These are phyloP conservation scores for Helicoverpa zea DNA, from an alignment of 1,140 invertebrate species.

Conservation along the genomic window DNA sequence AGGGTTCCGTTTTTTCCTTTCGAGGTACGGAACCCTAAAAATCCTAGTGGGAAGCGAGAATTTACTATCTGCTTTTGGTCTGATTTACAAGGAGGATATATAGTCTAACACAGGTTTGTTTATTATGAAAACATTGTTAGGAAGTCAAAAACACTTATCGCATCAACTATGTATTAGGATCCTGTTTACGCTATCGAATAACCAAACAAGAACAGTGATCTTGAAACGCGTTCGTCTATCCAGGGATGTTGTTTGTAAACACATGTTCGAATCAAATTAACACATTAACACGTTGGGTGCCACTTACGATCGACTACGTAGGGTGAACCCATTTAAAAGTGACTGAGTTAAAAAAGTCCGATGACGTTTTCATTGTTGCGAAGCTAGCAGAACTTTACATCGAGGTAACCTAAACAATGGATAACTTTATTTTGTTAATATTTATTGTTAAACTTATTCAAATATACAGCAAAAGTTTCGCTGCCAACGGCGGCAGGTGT, in stretches of 20 bases:
- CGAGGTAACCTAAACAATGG: neutral
- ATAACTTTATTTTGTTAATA: neutral
- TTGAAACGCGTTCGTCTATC: slow-evolving; percentile 36
- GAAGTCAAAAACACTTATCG: slow-evolving; percentile 12
- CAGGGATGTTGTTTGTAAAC: slow-evolving; percentile 41
- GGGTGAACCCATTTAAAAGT: neutral
- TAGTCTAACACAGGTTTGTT: neutral
- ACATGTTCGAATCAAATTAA: slow-evolving; percentile 42
- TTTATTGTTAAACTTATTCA: slow-evolving; percentile 18
- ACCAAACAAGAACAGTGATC: slow-evolving; percentile 35
- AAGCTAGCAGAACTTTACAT: neutral
- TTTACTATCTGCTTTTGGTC: too few species aligned
- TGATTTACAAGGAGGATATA: too few species aligned
- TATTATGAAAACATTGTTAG: slow-evolving; percentile 2
- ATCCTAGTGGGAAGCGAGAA: too few species aligned
- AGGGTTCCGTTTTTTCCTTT: too few species aligned
- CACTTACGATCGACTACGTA: slow-evolving; percentile 5
- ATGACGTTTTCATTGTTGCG: neutral
- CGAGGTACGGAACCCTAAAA: too few species aligned
- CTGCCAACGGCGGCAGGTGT: slow-evolving; percentile 27
- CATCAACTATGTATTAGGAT: slow-evolving; percentile 22
- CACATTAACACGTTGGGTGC: slow-evolving; percentile 31
- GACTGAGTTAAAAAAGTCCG: neutral
- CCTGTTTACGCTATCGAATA: slow-evolving; percentile 45
- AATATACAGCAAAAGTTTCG: slow-evolving; percentile 10